Conservation (phyloP, 2,113 vertebrate species). For the Callorhinus ursinus region DNA sequence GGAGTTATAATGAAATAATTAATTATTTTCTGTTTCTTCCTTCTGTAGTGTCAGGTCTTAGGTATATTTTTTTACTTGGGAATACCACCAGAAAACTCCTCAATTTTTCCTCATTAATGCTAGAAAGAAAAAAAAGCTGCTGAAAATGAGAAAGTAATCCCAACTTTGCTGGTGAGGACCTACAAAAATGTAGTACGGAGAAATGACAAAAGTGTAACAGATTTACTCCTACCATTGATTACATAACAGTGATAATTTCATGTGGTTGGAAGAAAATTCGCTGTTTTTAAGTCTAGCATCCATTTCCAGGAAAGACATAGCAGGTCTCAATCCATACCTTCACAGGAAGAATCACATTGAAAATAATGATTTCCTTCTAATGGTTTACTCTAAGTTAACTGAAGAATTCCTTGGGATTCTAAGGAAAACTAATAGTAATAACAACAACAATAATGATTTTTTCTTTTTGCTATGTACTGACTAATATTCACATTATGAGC, state of each 20-base stretch:
- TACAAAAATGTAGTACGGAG: not conserved
- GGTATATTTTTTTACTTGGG: not conserved
- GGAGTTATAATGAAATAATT: not conserved
- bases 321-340: not conserved
- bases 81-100: not conserved
- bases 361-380: conserved; percentile 19
- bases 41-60: not conserved
- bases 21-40: conserved; percentile 49
- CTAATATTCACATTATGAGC: conserved; percentile 11
- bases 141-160: not conserved
- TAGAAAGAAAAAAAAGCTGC: not conserved
- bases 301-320: conserved; percentile 3
- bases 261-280: not conserved
- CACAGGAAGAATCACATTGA: not conserved
- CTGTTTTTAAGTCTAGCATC: not conserved
- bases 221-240: not conserved
- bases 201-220: not conserved
- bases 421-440: conserved; percentile 24
- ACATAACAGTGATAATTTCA: not conserved
- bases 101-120: not conserved
- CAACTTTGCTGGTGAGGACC: not conserved
- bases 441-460: not conserved
- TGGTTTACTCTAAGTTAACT: not conserved
- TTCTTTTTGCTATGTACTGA: not conserved
- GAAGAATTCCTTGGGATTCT: conserved; percentile 14